Conservation (phyloP, 2,113 vertebrate genomes). For the Ciconia boyciana region DNA sequence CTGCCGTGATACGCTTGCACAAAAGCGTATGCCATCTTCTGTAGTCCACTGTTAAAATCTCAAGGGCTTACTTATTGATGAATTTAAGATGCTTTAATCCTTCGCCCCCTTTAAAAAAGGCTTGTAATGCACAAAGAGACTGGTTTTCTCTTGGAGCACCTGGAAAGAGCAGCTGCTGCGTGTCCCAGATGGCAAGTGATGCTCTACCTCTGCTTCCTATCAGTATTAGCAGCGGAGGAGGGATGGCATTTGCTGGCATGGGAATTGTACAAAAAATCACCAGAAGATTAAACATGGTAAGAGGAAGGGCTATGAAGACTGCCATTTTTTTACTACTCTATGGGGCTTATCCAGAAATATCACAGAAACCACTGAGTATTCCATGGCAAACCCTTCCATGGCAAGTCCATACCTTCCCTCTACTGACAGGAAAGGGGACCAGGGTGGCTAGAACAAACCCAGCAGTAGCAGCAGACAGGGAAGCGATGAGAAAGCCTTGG, state of each 20-base stretch:
- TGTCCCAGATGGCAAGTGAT: neutral
- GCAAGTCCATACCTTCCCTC: neutral
- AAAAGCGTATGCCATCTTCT: neutral
- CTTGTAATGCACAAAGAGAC: neutral
- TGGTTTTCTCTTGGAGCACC: neutral
- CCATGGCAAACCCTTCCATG: neutral
- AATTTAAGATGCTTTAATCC: neutral
- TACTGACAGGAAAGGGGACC: neutral
- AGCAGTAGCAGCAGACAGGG: neutral
- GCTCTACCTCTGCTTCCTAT: neutral
- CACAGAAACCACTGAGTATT: neutral
- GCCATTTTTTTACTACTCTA: neutral
- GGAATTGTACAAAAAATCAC: neutral
- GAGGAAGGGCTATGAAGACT: neutral
- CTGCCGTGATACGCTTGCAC: neutral
- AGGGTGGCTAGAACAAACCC: neutral
- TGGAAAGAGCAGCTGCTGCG: neutral
- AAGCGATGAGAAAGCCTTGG: neutral
- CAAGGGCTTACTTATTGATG: neutral
- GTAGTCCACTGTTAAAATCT: neutral
- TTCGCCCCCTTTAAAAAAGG: neutral
- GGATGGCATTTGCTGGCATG: neutral
- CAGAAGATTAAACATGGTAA: neutral
- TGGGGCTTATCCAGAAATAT: neutral
- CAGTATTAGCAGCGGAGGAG: neutral